phyloP scores from a whole-genome alignment of 2,797 vertebrate species.

The Fundulus diaphanus region DNA sequence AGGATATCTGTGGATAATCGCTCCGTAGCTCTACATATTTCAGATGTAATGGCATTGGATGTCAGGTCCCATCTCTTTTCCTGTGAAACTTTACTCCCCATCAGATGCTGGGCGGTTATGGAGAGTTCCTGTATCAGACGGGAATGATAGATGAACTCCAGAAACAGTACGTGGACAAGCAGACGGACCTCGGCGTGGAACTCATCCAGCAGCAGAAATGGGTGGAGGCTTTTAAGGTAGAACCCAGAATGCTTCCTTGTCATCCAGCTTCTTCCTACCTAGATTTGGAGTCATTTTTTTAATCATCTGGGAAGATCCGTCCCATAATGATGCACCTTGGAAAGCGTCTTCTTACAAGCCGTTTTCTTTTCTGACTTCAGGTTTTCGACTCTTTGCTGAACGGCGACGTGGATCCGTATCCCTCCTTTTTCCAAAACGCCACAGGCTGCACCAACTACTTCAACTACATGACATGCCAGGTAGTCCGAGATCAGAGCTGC shows the following conservation, averaged over 20 bases:
- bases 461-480: conserved; percentile 85
- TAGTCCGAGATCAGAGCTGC: conserved; percentile 46
- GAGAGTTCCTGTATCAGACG: conserved; percentile 80
- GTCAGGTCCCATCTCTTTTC: not conserved
- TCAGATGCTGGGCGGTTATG: conserved; percentile 82
- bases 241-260: not conserved
- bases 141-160: conserved; percentile 79
- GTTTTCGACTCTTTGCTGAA: conserved; percentile 84
- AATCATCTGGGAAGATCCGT: not conserved
- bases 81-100: not conserved
- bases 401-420: conserved; percentile 76
- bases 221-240: conserved; percentile 85
- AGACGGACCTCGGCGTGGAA: conserved; percentile 71
- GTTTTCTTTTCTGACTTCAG: conserved; percentile 53
- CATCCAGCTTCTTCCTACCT: too few relatives aligned
- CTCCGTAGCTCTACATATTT: not conserved
- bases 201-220: conserved; percentile 83
- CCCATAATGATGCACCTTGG: not conserved
- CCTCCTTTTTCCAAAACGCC: conserved; percentile 85
- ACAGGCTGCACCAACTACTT: conserved; percentile 88
- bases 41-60: not conserved
- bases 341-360: not conserved
- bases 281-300: not conserved
- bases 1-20: too few relatives aligned
- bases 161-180: conserved; percentile 78